Base-by-base conservation (phyloP, 2,888 invertebrate genomes). In the Opisthograptis luteolata region DNA sequence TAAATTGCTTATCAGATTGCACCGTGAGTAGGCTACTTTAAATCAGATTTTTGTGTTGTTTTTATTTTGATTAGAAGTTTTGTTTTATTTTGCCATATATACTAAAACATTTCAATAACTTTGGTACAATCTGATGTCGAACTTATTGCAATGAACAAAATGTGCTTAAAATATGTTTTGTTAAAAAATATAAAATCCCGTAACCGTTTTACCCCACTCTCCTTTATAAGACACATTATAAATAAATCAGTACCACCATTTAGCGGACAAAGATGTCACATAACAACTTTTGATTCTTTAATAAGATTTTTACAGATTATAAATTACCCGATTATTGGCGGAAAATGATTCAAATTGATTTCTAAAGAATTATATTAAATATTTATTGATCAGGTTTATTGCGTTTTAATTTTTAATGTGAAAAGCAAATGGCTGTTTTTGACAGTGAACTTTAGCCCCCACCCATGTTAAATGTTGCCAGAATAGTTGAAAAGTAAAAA, bases 251-350 rank as follows among this genome's bases (percentile, higher is more conserved):
- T 20, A 17, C 20, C 31, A 35, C 27, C 25, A 43, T 48, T 51
- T 45, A 25, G 31, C 19, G 20, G 32, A 54, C 54, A 9, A 32
- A 48, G 48, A 32, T 52, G 45, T 56, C 36, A 30, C 32, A n/a
- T 13, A 36, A 41, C 40, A 36, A 15, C 32, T 41, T 42, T 48
- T 39, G 45, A 42, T 28, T 47, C 41, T 48, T 19, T 37, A 47
- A 46, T 41, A 32, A 13, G 37, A 12, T 27, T 13, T 17, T 36
- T 19, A 44, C 43, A 37, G 42, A 51, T 47, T 44, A 50, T 55
- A 50, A 51, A 55, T 44, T 20, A 42, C 28, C 34, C 35, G 8
- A 19, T 39, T 50, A 48, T 42, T 42, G 22, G 34, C 9, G 4
- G 12, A 42, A 35, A 30, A 30, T 14, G 40, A 32, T 10, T 32